Percentiles rank a stretch among this genome's conserved stretches.
Conservation (phyloP, 2,888 invertebrate species). For the Mythimna pallens region DNA sequence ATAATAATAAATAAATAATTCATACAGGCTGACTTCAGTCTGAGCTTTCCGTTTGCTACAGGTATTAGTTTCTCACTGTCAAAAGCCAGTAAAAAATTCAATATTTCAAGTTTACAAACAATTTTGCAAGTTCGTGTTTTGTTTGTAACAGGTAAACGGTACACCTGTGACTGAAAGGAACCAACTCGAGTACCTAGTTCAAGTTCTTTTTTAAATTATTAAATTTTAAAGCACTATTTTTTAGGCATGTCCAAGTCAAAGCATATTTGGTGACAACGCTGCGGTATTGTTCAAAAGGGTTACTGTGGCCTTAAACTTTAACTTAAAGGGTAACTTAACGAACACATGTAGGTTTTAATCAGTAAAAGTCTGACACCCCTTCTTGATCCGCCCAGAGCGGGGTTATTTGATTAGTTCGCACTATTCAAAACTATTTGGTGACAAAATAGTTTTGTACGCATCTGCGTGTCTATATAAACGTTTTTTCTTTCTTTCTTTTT, state of each 20-base stretch:
- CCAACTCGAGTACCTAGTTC: background rate
- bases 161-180: conserved; percentile 13
- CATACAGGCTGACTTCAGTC: background rate
- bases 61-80: background rate
- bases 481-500: too few species aligned
- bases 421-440: too few species aligned
- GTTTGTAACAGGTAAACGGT: background rate
- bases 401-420: too few species aligned
- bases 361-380: too few species aligned
- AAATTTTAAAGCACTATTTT: conserved; percentile 3
- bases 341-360: too few species aligned
- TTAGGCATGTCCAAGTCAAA: background rate
- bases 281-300: too few species aligned
- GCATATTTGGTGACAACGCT: background rate
- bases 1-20: too few species aligned
- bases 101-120: conserved; percentile 10
- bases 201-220: background rate
- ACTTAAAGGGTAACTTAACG: too few species aligned
- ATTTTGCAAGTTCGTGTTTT: conserved; percentile 3
- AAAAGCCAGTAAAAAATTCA: background rate
- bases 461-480: too few species aligned
- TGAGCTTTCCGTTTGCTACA: conserved; percentile 10
- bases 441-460: too few species aligned
- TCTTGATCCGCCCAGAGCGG: too few species aligned
- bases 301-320: too few species aligned